Base-by-base conservation (phyloP, 2,113 vertebrate species). In the Empidonax alnorum region DNA sequence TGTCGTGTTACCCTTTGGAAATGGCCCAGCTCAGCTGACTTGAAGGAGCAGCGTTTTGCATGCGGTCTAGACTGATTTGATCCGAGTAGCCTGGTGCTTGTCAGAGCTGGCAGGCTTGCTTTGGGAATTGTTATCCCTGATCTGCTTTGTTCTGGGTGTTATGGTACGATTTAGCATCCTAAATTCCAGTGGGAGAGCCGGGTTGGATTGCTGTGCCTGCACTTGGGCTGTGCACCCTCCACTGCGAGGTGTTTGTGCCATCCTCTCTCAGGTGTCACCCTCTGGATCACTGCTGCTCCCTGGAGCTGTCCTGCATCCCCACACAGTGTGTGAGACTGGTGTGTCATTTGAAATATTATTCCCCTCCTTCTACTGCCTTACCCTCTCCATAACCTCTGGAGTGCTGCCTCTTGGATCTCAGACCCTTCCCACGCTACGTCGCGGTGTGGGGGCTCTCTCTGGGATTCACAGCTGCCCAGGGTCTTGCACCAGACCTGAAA, bases 11-110 rank as follows among this genome's bases (percentile, higher is more conserved):
- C 37, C 28, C 46, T 39, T 72, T 82, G 78, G 84, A 91, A 91
- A 37, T 53, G 49, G 61, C 74, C 63, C 27, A 15, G 49, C 76
- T 96, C 30, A 42, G 37, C 5, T 87, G 66, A 83, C 84, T 94
- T 82, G n/a, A 82, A 73, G 93, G 77, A 91, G 31, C 2, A 8
- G 31, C 66, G 14, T 87, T 95, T 96, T 96, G 90, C 75, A 80
- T 95, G 95, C 0, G 0, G 81, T 95, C 93, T 96, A 93, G 93
- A 85, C 74, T 50, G 66, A 71, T 92, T 31, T 91, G 89, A 84
- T 92, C 37, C 53, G 39, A 89, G 84, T 82, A 73, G 31, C 62
- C 46, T 44, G 15, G 25, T 53, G 49, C 69, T 14, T 65, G 62
- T 87, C 58, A 62, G 66, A 91, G 53, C 74, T 69, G 66, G 69